Conservation (phyloP, 2,797 vertebrate genomes). For the Podarcis siculus region DNA sequence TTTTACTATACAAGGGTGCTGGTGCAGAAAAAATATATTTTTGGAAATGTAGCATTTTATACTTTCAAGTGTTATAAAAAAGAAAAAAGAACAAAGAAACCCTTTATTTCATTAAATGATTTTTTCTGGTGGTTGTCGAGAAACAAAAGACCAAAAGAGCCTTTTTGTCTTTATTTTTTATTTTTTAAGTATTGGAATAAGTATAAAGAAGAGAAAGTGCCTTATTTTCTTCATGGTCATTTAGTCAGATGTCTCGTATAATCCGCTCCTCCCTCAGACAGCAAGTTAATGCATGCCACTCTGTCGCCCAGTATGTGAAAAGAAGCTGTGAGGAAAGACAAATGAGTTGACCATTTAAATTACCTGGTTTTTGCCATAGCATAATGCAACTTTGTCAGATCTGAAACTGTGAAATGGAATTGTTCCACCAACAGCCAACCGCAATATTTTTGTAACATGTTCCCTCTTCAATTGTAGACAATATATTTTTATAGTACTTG, state of each 20-base stretch:
- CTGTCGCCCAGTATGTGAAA: conserved; percentile 79
- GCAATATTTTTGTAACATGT: conserved; percentile 67
- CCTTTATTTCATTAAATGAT: conserved; percentile 89
- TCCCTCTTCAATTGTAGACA: conserved; percentile 64
- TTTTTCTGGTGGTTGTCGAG: conserved; percentile 89
- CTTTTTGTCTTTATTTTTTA: conserved; percentile 87
- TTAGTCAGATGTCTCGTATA: conserved; percentile 84
- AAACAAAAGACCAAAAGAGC: conserved; percentile 92
- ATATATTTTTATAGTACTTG: conserved; percentile 58
- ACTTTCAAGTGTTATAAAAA: conserved; percentile 96
- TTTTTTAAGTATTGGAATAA: conserved; percentile 87
- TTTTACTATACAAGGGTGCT: conserved; percentile 99
- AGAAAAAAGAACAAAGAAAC: conserved; percentile 86
- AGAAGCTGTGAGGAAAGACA: conserved; percentile 76
- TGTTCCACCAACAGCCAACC: conserved; percentile 71
- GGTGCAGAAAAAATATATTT: conserved; percentile 99
- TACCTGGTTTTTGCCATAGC: conserved; percentile 79
- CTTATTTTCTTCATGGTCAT: conserved; percentile 90
- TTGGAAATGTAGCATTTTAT: conserved; percentile 99
- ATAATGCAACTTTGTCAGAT: conserved; percentile 78
- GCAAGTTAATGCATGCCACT: conserved; percentile 78
- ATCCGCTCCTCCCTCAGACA: conserved; percentile 82
- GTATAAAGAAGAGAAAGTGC: conserved; percentile 92
- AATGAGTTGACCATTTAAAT: conserved; percentile 77
- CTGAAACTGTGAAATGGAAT: conserved; percentile 70